A percentile compares a stretch with the other conserved stretches of the same genome.
These are phyloP conservation scores for Hyles euphorbiae DNA, from an alignment of 1,140 invertebrate species.

Conservation along the genomic window DNA sequence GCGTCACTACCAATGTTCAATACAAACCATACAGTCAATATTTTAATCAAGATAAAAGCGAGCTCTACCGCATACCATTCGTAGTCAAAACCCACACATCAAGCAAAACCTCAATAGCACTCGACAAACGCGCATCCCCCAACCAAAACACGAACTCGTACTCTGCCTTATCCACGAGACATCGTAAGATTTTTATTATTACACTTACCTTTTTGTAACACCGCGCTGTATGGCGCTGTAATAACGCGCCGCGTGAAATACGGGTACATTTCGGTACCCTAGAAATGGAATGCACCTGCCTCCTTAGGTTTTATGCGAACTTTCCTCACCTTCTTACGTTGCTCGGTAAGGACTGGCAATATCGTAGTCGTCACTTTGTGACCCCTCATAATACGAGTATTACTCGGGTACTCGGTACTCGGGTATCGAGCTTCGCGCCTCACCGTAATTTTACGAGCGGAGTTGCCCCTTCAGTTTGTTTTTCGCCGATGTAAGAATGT, in stretches of 20 bases:
- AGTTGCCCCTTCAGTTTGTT: conserved; percentile 39
- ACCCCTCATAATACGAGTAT: conserved; percentile 70
- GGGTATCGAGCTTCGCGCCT: conserved; percentile 56
- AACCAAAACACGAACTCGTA: conserved; percentile 29
- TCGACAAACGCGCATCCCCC: conserved; percentile 19
- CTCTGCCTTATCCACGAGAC: conserved; percentile 33
- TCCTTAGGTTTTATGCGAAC: conserved; percentile 71
- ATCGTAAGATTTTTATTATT: conserved; percentile 65
- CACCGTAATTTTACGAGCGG: conserved; percentile 54
- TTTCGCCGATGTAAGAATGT: conserved; percentile 29
- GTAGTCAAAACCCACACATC: conserved; percentile 1
- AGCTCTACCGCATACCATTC: too few relatives aligned
- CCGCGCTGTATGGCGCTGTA: conserved; percentile 51
- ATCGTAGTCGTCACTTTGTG: conserved; percentile 69
- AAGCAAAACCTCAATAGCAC: neutral
- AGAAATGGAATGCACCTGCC: conserved; percentile 70
- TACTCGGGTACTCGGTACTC: conserved; percentile 54
- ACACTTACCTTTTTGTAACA: conserved; percentile 52
- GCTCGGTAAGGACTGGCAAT: conserved; percentile 63
- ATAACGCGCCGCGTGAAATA: conserved; percentile 69
- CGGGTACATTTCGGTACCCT: conserved; percentile 60
- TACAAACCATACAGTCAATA: too few relatives aligned
- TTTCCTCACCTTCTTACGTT: conserved; percentile 65
- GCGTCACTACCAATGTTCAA: too few relatives aligned
- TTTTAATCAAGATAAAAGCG: too few relatives aligned